A percentile compares a stretch with the other conserved stretches of the same genome.
Evolutionary conservation across 1,140 invertebrate species (phyloP).

Genomic region (Drosophila ogumai): DNA sequence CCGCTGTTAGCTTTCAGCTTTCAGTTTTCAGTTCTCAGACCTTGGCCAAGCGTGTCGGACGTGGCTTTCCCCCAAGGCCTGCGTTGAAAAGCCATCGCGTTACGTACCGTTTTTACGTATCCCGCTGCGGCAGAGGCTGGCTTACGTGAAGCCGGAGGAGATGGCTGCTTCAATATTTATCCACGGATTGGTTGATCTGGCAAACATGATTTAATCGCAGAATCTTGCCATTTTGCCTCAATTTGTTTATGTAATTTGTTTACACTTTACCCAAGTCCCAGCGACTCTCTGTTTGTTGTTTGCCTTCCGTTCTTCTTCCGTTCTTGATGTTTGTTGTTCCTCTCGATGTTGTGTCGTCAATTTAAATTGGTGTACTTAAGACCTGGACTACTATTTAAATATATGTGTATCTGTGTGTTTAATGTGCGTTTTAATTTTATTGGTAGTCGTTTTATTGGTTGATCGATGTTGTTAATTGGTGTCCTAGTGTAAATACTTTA

Average conservation of each 20-base stretch:
- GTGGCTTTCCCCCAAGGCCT: conserved; percentile 40
- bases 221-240: conserved; percentile 37
- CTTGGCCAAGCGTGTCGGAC: conserved; percentile 79
- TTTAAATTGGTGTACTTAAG: conserved; percentile 71
- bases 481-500: conserved; percentile 33
- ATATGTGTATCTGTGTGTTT: conserved; percentile 21
- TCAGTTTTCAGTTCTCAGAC: conserved; percentile 82
- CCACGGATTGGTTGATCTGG: conserved; percentile 33
- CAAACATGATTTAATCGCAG: conserved; percentile 44
- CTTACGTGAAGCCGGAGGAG: conserved; percentile 29
- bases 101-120: conserved; percentile 52
- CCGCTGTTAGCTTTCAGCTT: conserved; percentile 34
- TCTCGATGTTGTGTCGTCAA: conserved; percentile 60
- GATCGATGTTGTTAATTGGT: conserved; percentile 60
- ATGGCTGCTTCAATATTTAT: conserved; percentile 63
- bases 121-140: background rate
- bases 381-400: conserved; percentile 13
- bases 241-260: conserved; percentile 83
- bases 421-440: conserved; percentile 15
- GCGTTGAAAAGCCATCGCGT: conserved; percentile 42
- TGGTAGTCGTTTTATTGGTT: conserved; percentile 32
- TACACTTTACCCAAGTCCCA: conserved; percentile 39
- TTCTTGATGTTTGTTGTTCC: conserved; percentile 45
- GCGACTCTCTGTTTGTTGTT: conserved; percentile 48
- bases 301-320: conserved; percentile 45